Evolutionary conservation across 2,797 vertebrate species (phyloP).

Genomic region (Melanotaenia trifasciata): DNA sequence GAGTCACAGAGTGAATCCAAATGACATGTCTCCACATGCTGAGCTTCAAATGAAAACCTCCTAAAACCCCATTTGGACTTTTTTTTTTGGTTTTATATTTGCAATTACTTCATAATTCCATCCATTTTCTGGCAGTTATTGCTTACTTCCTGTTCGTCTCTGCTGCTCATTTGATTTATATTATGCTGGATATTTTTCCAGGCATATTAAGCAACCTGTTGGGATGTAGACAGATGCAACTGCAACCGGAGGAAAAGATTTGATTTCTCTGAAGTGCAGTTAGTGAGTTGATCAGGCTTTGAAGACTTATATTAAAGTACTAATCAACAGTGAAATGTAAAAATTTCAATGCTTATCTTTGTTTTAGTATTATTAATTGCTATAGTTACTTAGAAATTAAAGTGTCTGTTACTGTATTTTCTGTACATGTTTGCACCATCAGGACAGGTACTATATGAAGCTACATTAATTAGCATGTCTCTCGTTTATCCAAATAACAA

Average conservation of each 20-base stretch:
- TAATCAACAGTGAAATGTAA: constrained; percentile 2
- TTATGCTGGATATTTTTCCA: background rate
- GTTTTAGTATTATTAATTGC: constrained; percentile 5
- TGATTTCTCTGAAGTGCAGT: constrained; percentile 34
- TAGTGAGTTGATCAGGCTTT: constrained; percentile 35
- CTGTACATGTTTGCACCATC: background rate
- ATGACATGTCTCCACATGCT: constrained; percentile 13
- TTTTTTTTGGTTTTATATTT: background rate
- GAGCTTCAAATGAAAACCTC: background rate
- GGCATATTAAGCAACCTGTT: constrained; percentile 19
- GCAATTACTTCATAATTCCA: background rate
- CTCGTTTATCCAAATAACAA: background rate
- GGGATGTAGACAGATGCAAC: constrained; percentile 27
- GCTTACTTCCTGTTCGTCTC: background rate
- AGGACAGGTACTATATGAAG: background rate
- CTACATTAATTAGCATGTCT: constrained; percentile 17
- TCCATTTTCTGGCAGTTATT: background rate
- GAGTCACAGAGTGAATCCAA: constrained; percentile 33
- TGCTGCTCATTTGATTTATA: background rate
- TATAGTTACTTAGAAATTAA: constrained; percentile 9
- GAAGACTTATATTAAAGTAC: background rate
- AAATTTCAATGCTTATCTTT: background rate
- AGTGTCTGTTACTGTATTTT: constrained; percentile 10
- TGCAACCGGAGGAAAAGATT: constrained; percentile 35
- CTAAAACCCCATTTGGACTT: background rate